phyloP scores from a whole-genome alignment of 1,140 invertebrate genomes.

The Sarcophaga bullata region DNA sequence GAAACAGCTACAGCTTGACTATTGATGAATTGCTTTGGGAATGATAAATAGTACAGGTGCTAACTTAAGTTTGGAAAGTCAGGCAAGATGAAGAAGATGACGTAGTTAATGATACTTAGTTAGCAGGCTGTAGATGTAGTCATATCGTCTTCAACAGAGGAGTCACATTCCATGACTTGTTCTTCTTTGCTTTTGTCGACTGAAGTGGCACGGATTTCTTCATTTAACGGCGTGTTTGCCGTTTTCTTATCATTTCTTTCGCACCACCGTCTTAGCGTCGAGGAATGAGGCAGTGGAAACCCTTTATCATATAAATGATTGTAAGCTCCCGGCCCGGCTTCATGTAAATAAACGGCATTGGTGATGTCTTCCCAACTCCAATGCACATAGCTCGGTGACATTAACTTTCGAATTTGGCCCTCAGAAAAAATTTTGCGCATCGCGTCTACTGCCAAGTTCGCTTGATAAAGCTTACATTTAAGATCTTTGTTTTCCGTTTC shows the following conservation, averaged over 20 bases:
- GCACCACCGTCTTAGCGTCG: slow-evolving; percentile 45
- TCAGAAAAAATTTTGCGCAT: slow-evolving; percentile 12
- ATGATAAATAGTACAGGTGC: no score
- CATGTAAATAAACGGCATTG: slow-evolving; percentile 22
- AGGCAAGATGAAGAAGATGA: no score
- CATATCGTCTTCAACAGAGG: no score
- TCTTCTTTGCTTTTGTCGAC: no score
- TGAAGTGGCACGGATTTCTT: no score
- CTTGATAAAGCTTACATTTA: not conserved
- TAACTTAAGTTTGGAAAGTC: no score
- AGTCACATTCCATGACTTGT: no score
- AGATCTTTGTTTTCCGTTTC: not conserved
- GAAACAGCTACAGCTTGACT: no score
- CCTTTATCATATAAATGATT: slow-evolving; percentile 44
- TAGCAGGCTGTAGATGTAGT: no score
- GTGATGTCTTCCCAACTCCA: slow-evolving; percentile 26
- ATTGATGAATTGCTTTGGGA: no score
- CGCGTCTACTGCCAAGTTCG: not conserved
- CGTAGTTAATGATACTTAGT: no score
- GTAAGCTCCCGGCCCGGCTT: slow-evolving; percentile 44
- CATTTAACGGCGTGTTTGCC: no score
- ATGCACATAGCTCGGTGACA: not conserved
- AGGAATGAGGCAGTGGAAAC: slow-evolving; percentile 44
- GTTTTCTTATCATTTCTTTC: slow-evolving; percentile 41
- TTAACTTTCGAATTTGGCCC: slow-evolving; percentile 17